Evolutionary conservation across 2,113 vertebrate species (phyloP).

Genomic region (Chamaetylas fuelleborni): DNA sequence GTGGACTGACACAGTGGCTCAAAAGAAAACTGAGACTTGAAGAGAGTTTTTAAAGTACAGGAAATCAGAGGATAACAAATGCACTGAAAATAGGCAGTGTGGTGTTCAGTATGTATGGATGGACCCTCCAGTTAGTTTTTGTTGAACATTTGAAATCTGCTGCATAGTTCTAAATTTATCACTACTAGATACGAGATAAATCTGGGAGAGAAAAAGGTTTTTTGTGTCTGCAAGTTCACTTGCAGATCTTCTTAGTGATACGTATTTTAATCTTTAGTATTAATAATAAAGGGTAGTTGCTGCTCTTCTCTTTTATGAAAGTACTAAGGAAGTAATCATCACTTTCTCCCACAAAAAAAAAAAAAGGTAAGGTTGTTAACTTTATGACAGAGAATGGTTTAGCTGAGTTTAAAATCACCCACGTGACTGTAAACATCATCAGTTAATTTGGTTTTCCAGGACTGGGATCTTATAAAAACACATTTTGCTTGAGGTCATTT

Average conservation of each 20-base stretch:
- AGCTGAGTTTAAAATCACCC: neutral
- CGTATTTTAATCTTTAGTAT: neutral
- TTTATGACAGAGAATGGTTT: neutral
- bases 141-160: neutral
- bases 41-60: neutral
- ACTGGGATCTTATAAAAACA: neutral
- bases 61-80: neutral
- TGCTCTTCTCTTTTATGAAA: neutral
- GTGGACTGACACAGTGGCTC: neutral
- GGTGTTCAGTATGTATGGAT: neutral
- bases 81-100: neutral
- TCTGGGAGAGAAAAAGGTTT: neutral
- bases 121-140: neutral
- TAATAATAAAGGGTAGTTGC: neutral
- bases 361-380: neutral
- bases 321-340: neutral
- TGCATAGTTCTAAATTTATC: neutral
- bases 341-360: fast-evolving
- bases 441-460: neutral
- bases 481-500: neutral
- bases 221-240: neutral
- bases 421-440: fast-evolving
- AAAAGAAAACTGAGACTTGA: neutral
- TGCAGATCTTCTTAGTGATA: neutral
- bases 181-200: neutral